Base-by-base conservation (phyloP, 2,888 invertebrate genomes). In the Sarcophaga caerulescens region DNA sequence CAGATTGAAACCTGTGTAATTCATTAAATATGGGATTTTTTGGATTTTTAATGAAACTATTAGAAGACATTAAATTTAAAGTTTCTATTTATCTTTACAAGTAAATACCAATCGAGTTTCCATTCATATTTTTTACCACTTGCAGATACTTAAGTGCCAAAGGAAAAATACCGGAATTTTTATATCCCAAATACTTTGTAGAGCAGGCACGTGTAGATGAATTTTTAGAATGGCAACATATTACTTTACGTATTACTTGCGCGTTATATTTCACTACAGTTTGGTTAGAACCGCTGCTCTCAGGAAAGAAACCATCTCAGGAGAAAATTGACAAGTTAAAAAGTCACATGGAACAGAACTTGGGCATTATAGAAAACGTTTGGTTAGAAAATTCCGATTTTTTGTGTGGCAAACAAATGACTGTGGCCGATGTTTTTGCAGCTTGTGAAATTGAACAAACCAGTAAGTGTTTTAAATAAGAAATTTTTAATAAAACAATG, bases 391-490 rank as follows among this genome's bases (percentile, higher is more conserved):
- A 94, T 90, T 88, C 94, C 86, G 89, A 93, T 87, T 90, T 94
- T 35, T 93, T 96, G 14, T 94, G 94, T 1, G 95, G 96, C 0
- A 91, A 96, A 89, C 91, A 93, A n/a, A 93, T 96, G 10, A 95
- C 95, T 0, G 95, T 95, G 3, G 97, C 97, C 0, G 97, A 97
- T 92, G 92, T 97, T 78, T 94, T 96, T 88, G 96, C 96, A 0
- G 95, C 95, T 2, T 96, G 96, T 89, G 97, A 97, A 94, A 92
- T 97, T 76, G 96, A 97, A 92, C 97, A 97, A 92, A 95, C 96
- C 59, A 94, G 96, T 96, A 92, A 94, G 94, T 93, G 52, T 57
- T 57, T 70, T 11, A 52, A 23, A 25, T 70, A 25, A 25, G 10
- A 60, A 57, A 0, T 47, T 47, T 23, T 25, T 3, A 35, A 17